A percentile compares a stretch with the other conserved stretches of the same genome.
Conservation (phyloP, 1,140 invertebrate genomes). For the Rhyacophila brunnea region DNA sequence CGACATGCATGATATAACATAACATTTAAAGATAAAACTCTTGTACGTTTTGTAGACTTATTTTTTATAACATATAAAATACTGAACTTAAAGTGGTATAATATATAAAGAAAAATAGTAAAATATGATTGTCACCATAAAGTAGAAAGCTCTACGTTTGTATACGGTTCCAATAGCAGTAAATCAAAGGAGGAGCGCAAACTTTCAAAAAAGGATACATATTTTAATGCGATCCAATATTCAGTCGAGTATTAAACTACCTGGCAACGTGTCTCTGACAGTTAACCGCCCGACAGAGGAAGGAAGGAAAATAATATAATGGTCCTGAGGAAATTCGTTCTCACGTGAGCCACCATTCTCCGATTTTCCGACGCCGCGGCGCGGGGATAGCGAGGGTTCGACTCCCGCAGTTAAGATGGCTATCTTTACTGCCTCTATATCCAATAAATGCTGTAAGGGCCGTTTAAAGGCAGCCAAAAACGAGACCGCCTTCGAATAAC, state of each 20-base stretch:
- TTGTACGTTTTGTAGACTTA: too few species aligned
- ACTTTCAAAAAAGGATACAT: too few species aligned
- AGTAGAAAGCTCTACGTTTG: too few species aligned
- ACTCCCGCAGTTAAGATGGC: conserved; percentile 31
- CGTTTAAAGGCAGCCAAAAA: conserved; percentile 30
- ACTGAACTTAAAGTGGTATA: too few species aligned
- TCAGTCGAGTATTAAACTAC: neutral
- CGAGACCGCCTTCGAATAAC: conserved; percentile 25
- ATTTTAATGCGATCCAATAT: too few species aligned
- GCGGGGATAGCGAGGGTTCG: conserved; percentile 13
- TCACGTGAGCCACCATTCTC: conserved; percentile 23
- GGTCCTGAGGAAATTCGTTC: conserved; percentile 34
- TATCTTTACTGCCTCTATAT: conserved; percentile 35
- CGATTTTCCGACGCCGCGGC: conserved; percentile 7
- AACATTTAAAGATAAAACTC: too few species aligned
- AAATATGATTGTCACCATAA: too few species aligned
- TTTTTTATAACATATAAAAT: too few species aligned
- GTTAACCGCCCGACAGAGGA: conserved; percentile 17
- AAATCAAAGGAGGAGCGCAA: too few species aligned
- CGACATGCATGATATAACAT: too few species aligned
- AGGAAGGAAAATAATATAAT: conserved; percentile 24
- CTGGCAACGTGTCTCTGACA: conserved; percentile 24
- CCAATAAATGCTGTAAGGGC: conserved; percentile 35
- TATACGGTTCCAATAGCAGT: too few species aligned
- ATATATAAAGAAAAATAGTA: too few species aligned